phyloP scores from a whole-genome alignment of 1,140 invertebrate species.

The Augochlora pura region DNA sequence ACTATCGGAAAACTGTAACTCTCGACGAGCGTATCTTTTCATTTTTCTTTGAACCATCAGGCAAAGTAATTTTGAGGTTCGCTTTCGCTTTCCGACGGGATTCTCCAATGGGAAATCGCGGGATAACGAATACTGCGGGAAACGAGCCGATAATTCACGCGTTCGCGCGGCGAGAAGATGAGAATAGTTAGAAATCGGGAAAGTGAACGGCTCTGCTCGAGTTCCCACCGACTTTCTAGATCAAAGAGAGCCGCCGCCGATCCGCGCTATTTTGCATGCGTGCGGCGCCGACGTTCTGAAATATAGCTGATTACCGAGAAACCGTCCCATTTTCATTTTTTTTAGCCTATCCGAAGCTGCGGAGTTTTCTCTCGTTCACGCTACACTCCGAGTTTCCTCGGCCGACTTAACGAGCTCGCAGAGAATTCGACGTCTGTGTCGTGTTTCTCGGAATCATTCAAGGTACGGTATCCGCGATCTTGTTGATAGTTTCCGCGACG shows the following conservation, averaged over 20 bases:
- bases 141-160: neutral
- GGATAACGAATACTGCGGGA: neutral
- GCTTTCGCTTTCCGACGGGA: no score
- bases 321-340: neutral
- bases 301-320: neutral
- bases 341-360: no score
- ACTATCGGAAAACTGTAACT: no score
- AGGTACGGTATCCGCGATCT: neutral
- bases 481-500: neutral
- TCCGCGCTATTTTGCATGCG: conserved; percentile 33
- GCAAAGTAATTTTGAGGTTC: no score
- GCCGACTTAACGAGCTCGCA: neutral
- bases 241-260: conserved; percentile 24
- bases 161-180: neutral
- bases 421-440: neutral
- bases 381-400: neutral
- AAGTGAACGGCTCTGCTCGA: conserved; percentile 40
- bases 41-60: no score
- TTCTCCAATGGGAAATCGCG: neutral
- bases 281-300: neutral
- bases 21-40: no score
- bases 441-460: neutral
- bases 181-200: conserved; percentile 35
- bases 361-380: neutral
- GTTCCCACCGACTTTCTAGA: conserved; percentile 32